Conservation (phyloP, 2,113 vertebrate species). For the Labeo catla region DNA sequence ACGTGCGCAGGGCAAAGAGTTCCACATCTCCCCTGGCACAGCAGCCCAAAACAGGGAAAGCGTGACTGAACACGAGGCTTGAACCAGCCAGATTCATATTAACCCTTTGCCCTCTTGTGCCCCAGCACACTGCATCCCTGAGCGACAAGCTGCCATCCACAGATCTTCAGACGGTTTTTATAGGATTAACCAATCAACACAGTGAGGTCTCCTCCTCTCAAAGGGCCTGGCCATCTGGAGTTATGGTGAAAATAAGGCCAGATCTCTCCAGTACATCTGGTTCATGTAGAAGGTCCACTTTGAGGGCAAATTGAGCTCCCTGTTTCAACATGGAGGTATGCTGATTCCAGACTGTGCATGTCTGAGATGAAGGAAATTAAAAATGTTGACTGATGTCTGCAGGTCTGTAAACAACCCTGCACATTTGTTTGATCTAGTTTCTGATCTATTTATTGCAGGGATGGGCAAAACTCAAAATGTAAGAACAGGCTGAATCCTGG, state of each 20-base stretch:
- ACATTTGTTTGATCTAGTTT: background rate
- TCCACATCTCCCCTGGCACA: background rate
- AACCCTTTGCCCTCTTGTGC: conserved; percentile 36
- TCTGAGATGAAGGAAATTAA: background rate
- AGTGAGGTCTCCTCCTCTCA: conserved; percentile 35
- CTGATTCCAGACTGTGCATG: conserved; percentile 3
- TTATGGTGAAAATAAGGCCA: conserved; percentile 26
- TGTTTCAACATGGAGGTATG: conserved; percentile 6
- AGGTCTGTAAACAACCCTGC: background rate
- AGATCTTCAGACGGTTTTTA: conserved; percentile 27
- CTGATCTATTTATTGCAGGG: background rate
- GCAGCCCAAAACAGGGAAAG: background rate
- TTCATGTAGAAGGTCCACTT: conserved; percentile 38
- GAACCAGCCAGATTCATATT: conserved; percentile 31
- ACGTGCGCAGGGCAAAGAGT: background rate
- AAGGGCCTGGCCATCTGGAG: conserved; percentile 45
- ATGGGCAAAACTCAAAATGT: background rate
- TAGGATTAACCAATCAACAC: conserved; percentile 34
- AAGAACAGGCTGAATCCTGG: background rate
- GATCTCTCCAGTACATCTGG: conserved; percentile 47
- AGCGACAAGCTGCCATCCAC: conserved; percentile 34
- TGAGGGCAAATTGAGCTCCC: conserved; percentile 30
- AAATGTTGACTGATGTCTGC: conserved; percentile 2
- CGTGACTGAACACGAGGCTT: background rate
- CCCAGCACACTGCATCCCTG: conserved; percentile 6